Evolutionary conservation across 64 coral and sea anemone genomes (phyloP), one percentile per base, ranked within the genome.

Genomic region (Porites lutea): DNA sequence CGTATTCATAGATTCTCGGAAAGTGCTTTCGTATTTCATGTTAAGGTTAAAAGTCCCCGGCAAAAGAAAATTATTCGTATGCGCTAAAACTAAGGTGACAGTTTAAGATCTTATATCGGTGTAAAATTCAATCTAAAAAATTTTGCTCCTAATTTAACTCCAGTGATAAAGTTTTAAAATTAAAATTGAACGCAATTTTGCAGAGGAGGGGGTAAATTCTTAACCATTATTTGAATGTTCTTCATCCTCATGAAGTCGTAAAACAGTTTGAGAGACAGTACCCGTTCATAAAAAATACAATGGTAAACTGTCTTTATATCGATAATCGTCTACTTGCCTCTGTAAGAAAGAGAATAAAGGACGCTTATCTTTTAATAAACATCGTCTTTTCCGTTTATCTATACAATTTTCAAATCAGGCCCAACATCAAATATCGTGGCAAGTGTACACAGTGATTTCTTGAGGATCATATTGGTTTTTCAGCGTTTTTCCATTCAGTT

Each of bases 291-390:
- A 12, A 44, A 83, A 83, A 84, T 47, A 68, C 19, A 44, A 52
- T 7, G 18, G 3, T 10, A 15, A 48, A 18, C 52, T 68, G 45
- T 68, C 3, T 68, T 48, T 4, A 76, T 84, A 51, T 69, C 81
- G 62, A 69, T 69, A 63, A 47, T 19, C 81, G 21, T 67, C 59
- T 22, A 68, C 47, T n/a, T 68, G 9, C 43, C 62, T 52, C 61
- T 49, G 81, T 48, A 51, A 81, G 55, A 67, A 49, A 52, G 16
- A 84, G 81, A 84, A 84, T 84, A 84, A 69, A 84, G 63, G 51
- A 69, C 47, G 37, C 81, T 84, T 84, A 84, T 84, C 81, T 84
- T 50, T 84, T 67, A 84, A 84, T 84, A 84, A 76, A 84, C 52
- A 69, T 46, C 18, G 16, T 68, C 59, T 69, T 84, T 84, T 84